phyloP scores from a whole-genome alignment of 2,888 invertebrate species.

The Ophraella communa region DNA sequence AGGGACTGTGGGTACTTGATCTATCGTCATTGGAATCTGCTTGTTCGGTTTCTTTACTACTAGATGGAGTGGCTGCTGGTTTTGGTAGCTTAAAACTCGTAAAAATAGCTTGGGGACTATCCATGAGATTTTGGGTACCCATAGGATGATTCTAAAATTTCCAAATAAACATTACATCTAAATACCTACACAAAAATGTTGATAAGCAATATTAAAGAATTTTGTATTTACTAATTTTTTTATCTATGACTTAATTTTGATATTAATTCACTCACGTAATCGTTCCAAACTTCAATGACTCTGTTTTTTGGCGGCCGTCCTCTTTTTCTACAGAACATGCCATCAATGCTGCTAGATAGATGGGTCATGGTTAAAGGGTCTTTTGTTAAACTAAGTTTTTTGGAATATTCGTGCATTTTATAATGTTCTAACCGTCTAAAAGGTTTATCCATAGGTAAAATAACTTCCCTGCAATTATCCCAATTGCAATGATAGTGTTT shows the following conservation, averaged over 20 bases:
- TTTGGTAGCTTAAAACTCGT: constrained; percentile 93
- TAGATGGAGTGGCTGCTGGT: constrained; percentile 54
- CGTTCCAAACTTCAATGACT: constrained; percentile 89
- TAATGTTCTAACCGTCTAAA: constrained; percentile 85
- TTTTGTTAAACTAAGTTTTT: constrained; percentile 58
- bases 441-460: constrained; percentile 78
- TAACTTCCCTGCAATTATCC: constrained; percentile 83
- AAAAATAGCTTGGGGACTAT: constrained; percentile 89
- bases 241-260: too few species aligned
- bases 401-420: constrained; percentile 72
- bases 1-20: constrained; percentile 54
- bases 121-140: constrained; percentile 58
- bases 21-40: constrained; percentile 56
- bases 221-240: too few species aligned
- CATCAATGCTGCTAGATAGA: constrained; percentile 79
- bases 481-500: constrained; percentile 91
- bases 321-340: constrained; percentile 90
- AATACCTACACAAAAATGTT: too few species aligned
- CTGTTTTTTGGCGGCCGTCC: constrained; percentile 97
- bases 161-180: not conserved
- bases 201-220: too few species aligned
- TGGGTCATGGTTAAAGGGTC: constrained; percentile 64
- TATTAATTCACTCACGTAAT: constrained; percentile 74
- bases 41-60: constrained; percentile 53
- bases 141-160: constrained; percentile 49